A percentile compares a stretch with the other conserved stretches of the same genome.
Evolutionary conservation across 2,113 vertebrate genomes (phyloP).

Genomic region (Ochotona curzoniae): DNA sequence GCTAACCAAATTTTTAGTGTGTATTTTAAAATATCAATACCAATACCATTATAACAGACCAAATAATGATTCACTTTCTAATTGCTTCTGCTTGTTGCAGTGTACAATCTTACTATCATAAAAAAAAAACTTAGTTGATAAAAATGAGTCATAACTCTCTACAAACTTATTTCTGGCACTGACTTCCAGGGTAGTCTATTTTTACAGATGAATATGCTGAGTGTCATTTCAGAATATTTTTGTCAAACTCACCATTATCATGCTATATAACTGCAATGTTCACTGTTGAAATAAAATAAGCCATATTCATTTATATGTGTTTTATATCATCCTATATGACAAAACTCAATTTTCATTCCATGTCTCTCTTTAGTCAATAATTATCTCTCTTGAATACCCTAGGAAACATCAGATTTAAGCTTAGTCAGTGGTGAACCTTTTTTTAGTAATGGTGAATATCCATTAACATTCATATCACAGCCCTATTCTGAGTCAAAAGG

Average conservation of each 20-base stretch:
- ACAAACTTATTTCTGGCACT: conserved; percentile 18
- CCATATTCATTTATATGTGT: not conserved
- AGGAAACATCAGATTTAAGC: not conserved
- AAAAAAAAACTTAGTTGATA: not conserved
- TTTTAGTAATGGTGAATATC: not conserved
- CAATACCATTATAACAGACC: not conserved
- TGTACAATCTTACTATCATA: not conserved
- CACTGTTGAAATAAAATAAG: conserved; percentile 7
- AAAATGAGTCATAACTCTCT: conserved; percentile 1
- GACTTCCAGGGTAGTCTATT: not conserved
- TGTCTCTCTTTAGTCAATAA: not conserved
- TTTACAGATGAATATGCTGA: conserved; percentile 9
- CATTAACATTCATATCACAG: accelerated
- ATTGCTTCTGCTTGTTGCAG: not conserved
- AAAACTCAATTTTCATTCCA: not conserved
- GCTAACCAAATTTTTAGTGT: not conserved
- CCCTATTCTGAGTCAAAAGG: not conserved
- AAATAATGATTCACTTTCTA: not conserved
- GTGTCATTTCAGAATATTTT: not conserved
- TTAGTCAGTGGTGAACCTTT: not conserved
- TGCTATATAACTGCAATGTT: not conserved
- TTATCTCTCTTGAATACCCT: not conserved
- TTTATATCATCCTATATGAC: not conserved
- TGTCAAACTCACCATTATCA: not conserved
- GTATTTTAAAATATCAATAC: not conserved